These are phyloP conservation scores for Caenorhabditis becei DNA, from an alignment of 2,888 invertebrate genomes.

Conservation along the genomic window DNA sequence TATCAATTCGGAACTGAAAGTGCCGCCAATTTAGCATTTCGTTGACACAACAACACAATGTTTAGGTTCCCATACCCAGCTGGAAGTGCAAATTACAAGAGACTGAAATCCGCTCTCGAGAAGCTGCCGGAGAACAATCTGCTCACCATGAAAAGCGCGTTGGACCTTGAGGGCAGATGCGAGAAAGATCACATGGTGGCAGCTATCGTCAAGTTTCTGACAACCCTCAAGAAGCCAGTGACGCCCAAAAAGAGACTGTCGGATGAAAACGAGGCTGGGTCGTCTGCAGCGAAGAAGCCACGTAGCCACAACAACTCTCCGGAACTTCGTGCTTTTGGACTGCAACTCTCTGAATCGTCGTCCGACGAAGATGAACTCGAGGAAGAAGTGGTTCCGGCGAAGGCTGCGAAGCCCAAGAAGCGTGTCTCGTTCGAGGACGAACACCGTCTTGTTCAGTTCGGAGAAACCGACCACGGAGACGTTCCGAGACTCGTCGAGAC, in stretches of 20 bases:
- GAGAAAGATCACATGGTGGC: neutral
- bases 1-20: too few species aligned
- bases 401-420: conserved; percentile 16
- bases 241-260: neutral
- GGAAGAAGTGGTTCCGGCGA: conserved; percentile 2
- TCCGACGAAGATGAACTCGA: neutral
- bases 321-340: neutral
- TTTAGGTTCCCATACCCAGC: conserved; percentile 14
- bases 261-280: neutral
- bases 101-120: neutral
- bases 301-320: neutral
- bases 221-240: neutral
- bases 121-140: neutral
- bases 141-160: neutral
- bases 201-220: conserved; percentile 18
- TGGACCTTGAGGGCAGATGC: neutral
- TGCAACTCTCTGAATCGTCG: conserved; percentile 21
- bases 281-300: neutral
- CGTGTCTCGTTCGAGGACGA: conserved; percentile 29
- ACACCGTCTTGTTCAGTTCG: neutral
- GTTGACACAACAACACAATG: neutral
- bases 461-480: neutral
- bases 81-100: neutral
- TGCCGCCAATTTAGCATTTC: neutral
- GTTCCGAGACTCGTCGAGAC: neutral